Percentiles rank a stretch among this genome's conserved stretches.
These are phyloP conservation scores for Chironomus riparius DNA, from an alignment of 2,888 invertebrate genomes.

Conservation along the genomic window DNA sequence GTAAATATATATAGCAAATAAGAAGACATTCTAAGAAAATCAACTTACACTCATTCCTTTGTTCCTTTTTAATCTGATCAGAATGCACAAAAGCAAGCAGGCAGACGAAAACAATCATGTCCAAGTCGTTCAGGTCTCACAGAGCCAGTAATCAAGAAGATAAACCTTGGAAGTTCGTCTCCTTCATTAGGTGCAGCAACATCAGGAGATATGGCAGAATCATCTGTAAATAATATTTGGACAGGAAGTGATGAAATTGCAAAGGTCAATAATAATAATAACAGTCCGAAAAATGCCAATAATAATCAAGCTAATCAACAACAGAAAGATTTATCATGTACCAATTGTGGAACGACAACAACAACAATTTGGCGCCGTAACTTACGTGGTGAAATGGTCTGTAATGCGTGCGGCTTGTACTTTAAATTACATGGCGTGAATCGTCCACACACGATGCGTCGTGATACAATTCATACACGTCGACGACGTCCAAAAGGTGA, in stretches of 20 bases:
- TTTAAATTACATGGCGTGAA: conserved; percentile 93
- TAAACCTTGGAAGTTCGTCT: conserved; percentile 27
- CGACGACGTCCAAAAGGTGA: conserved; percentile 76
- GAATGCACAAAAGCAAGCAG: conserved; percentile 33
- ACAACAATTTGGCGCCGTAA: conserved; percentile 97
- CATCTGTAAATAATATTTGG: conserved; percentile 19
- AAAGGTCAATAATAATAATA: conserved; percentile 29
- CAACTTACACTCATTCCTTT: background rate
- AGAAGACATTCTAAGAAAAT: background rate
- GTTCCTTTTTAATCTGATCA: background rate
- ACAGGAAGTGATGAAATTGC: conserved; percentile 27
- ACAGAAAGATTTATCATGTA: conserved; percentile 71
- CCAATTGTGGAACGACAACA: conserved; percentile 94
- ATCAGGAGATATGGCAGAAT: conserved; percentile 12
- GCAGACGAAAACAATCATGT: conserved; percentile 72
- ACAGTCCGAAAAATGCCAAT: conserved; percentile 30
- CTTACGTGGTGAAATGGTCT: conserved; percentile 94
- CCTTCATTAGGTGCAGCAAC: conserved; percentile 22
- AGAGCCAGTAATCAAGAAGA: conserved; percentile 20
- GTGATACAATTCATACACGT: conserved; percentile 91
- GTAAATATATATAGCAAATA: conserved; percentile 30
- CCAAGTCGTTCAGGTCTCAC: conserved; percentile 53
- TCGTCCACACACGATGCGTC: conserved; percentile 88
- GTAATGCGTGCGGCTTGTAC: conserved; percentile 97
- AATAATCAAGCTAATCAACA: conserved; percentile 32